Base-by-base conservation (phyloP, 2,113 vertebrate species). In the Caloenas nicobarica region DNA sequence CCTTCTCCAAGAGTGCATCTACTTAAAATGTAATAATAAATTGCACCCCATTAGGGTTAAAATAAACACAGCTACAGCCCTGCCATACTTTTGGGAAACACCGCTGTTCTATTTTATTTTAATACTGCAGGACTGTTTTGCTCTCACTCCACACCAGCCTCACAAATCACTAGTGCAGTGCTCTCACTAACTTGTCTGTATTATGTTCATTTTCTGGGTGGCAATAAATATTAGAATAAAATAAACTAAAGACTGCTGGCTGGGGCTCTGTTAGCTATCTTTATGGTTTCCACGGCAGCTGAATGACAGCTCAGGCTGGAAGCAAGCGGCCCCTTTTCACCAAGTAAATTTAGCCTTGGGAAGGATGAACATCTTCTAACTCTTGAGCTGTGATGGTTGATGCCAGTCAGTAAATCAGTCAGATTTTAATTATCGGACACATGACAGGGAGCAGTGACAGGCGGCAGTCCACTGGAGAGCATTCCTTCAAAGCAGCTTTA, bases 351-450 rank as follows among this genome's bases (percentile, higher is more conserved):
- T 98, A 98, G 98, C 98, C 98, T 97, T 98, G 98, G 98, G 98
- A 98, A 98, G 98, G 97, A 98, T 95, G 98, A 98, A 97, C 97
- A 96, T 97, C 97, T 97, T 98, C 98, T 97, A 98, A 98, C 97
- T 97, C 97, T 96, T 91, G 97, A 94, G 95, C 98, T 94, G 95
- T 92, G 97, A 97, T 98, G 97, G 97, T 96, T 96, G 95, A 98
- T 97, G 97, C 97, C 98, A 97, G 98, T 98, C 98, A 98, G 98
- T 99, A 98, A 99, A 98, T 98, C 98, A 98, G 98, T 98, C 98
- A 97, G 98, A 98, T 98, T 98, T 98, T 99, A 98, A 99, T 98
- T 98, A 98, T 99, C 97, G 97, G 98, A 98, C 95, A 98, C 97
- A 97, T 98, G 98, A 98, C 98, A 98, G 98, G 98, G 97, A 97